Evolutionary conservation across 2,888 invertebrate genomes (phyloP).

Genomic region (Ennomos fuscantarius): DNA sequence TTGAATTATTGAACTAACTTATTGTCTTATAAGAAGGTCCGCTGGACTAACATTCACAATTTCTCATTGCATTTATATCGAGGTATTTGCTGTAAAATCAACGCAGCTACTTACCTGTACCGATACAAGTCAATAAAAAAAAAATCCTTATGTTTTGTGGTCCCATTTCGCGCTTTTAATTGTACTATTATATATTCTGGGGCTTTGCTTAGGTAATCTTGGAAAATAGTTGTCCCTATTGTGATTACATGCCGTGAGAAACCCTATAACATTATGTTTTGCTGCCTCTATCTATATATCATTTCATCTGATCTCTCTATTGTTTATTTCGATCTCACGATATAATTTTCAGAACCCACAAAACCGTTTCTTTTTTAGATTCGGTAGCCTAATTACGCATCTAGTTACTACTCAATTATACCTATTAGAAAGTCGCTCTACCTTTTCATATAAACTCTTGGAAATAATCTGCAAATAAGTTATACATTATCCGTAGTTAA

Average conservation of each 20-base stretch:
- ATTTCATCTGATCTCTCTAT: conserved; percentile 23
- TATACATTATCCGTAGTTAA: too few species aligned
- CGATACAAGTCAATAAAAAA: neutral
- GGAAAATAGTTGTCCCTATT: conserved; percentile 17
- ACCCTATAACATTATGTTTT: conserved; percentile 5
- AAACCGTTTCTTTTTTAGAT: neutral
- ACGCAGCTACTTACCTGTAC: neutral
- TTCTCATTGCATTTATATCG: too few species aligned
- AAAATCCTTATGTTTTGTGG: conserved; percentile 36
- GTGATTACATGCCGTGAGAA: conserved; percentile 28
- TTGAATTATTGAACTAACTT: too few species aligned
- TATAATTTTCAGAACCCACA: conserved; percentile 7
- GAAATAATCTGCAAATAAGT: too few species aligned
- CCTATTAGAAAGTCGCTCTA: too few species aligned
- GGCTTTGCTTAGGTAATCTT: conserved; percentile 28
- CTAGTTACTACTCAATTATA: too few species aligned
- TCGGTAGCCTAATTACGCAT: neutral
- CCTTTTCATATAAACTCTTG: too few species aligned
- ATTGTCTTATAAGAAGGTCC: too few species aligned
- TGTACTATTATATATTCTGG: too few species aligned
- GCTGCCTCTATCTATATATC: conserved; percentile 1
- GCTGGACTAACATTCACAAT: too few species aligned
- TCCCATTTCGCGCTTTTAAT: neutral
- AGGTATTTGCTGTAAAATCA: too few species aligned
- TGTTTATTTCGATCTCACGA: conserved; percentile 29